A percentile compares a stretch with the other conserved stretches of the same genome.
phyloP scores from a whole-genome alignment of 1,140 invertebrate species.

The Pseudomyrmex pallidus region DNA sequence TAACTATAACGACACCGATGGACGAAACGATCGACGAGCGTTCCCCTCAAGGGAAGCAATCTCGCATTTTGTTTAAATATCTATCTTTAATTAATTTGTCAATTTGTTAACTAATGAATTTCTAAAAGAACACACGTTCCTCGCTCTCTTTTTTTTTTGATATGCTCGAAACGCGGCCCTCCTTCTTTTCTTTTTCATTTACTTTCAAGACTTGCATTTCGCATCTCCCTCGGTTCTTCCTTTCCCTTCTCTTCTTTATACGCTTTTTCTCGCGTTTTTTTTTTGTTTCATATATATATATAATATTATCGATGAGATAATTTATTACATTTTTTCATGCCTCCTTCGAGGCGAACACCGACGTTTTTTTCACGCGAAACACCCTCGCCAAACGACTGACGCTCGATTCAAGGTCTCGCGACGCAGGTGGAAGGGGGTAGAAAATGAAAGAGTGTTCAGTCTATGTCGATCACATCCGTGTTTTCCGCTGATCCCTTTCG shows the following conservation, averaged over 20 bases:
- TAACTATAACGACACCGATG: slow-evolving; percentile 76
- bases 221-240: not conserved
- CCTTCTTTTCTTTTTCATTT: slow-evolving; percentile 38
- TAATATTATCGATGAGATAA: slow-evolving; percentile 14
- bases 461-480: slow-evolving; percentile 71
- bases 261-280: not conserved
- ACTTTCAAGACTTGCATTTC: slow-evolving; percentile 62
- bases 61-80: slow-evolving; percentile 55
- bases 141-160: slow-evolving; percentile 40
- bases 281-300: not conserved
- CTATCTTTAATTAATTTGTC: slow-evolving; percentile 56
- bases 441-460: slow-evolving; percentile 67
- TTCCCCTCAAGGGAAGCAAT: slow-evolving; percentile 39
- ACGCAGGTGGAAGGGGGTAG: slow-evolving; percentile 28
- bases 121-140: slow-evolving; percentile 51
- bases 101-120: slow-evolving; percentile 50
- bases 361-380: not conserved
- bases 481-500: slow-evolving; percentile 79
- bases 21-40: slow-evolving; percentile 74
- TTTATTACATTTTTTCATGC: not conserved
- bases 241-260: not conserved
- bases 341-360: slow-evolving; percentile 15
- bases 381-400: slow-evolving; percentile 34
- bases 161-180: slow-evolving; percentile 56
- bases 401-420: slow-evolving; percentile 27